A percentile compares a stretch with the other conserved stretches of the same genome.
These are phyloP conservation scores for Rhinolophus sinicus DNA, from an alignment of 2,113 vertebrate genomes.

Conservation along the genomic window DNA sequence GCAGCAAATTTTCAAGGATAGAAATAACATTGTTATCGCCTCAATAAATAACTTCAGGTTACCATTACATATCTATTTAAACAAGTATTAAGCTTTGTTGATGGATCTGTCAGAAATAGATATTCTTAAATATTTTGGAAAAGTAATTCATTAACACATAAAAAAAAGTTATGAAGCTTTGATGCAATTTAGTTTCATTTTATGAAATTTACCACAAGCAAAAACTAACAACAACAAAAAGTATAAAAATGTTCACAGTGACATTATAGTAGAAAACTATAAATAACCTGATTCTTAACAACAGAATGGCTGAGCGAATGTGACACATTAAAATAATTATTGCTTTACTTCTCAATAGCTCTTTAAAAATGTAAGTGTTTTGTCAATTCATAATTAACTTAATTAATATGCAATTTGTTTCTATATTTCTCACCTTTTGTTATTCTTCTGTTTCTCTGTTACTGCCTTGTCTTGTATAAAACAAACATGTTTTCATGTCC, in stretches of 20 bases:
- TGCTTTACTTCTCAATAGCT: background rate
- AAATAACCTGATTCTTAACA: conserved; percentile 11
- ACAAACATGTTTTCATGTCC: conserved; percentile 14
- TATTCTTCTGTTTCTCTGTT: background rate
- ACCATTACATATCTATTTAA: background rate
- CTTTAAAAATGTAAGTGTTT: background rate
- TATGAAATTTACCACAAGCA: conserved; percentile 12
- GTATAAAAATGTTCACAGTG: background rate
- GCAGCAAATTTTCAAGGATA: background rate
- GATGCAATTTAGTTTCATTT: background rate
- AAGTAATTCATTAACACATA: background rate
- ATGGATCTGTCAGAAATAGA: background rate
- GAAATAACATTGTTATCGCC: too few species aligned
- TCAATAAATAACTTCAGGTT: background rate
- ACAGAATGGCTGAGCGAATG: background rate
- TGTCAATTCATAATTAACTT: background rate
- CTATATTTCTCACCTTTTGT: background rate
- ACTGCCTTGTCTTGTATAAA: background rate
- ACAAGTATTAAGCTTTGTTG: background rate
- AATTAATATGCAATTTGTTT: background rate
- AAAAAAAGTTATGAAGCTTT: background rate
- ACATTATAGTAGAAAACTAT: background rate
- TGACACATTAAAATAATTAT: background rate
- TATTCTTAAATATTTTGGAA: background rate
- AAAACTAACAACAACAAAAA: conserved; percentile 30